phyloP scores from a whole-genome alignment of 1,140 invertebrate genomes.

The Andricus grossulariae region DNA sequence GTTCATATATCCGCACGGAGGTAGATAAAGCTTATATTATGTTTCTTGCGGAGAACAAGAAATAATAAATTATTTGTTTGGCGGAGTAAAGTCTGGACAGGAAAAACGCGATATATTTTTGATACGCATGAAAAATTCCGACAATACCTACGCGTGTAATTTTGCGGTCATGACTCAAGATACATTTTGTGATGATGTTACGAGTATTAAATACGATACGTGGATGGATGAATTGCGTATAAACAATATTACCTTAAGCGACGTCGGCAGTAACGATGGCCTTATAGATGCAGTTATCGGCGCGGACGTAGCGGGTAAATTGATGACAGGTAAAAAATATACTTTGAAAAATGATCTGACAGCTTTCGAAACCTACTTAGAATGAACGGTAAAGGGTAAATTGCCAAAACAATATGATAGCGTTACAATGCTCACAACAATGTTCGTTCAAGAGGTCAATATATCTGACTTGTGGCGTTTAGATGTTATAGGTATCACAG shows the following conservation, averaged over 20 bases:
- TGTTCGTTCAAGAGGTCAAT: slow-evolving; percentile 39
- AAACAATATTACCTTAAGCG: too few species aligned
- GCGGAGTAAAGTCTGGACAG: slow-evolving; percentile 25
- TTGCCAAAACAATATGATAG: too few species aligned
- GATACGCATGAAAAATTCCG: slow-evolving; percentile 20
- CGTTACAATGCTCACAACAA: slow-evolving; percentile 29
- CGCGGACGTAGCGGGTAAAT: too few species aligned
- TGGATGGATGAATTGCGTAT: slow-evolving; percentile 31
- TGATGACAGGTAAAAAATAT: too few species aligned
- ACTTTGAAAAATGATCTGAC: too few species aligned
- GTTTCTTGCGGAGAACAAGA: too few species aligned
- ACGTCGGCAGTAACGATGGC: slow-evolving; percentile 25
- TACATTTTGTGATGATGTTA: slow-evolving; percentile 34
- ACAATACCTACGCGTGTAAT: slow-evolving; percentile 34
- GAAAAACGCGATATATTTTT: slow-evolving; percentile 31
- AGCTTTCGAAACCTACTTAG: too few species aligned
- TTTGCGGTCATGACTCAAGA: slow-evolving; percentile 33
- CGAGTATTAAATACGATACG: slow-evolving; percentile 20
- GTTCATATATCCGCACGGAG: too few species aligned
- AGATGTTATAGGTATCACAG: slow-evolving; percentile 64
- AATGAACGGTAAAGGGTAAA: too few species aligned
- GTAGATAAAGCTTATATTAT: too few species aligned
- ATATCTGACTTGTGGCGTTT: slow-evolving; percentile 63
- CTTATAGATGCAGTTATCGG: too few species aligned
- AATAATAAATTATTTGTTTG: slow-evolving; percentile 37